phyloP scores from a whole-genome alignment of 2,113 vertebrate species.

The Smithornis capensis region DNA sequence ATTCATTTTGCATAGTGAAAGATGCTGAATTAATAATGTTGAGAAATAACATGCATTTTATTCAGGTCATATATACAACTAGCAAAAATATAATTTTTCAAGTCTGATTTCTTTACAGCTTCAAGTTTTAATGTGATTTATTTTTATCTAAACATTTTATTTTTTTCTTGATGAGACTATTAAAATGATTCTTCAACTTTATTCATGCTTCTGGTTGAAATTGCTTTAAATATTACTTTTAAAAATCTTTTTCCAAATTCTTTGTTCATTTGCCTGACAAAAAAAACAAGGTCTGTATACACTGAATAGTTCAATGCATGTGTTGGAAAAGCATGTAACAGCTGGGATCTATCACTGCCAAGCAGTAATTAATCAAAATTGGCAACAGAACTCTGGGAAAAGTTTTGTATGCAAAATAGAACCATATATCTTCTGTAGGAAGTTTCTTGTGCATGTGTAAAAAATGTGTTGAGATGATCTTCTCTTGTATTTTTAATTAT shows the following conservation, averaged over 20 bases:
- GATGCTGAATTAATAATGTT: background rate
- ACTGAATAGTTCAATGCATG: background rate
- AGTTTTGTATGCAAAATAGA: slow-evolving; percentile 36
- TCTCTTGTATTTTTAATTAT: background rate
- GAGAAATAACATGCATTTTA: background rate
- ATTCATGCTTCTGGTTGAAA: background rate
- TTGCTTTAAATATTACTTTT: background rate
- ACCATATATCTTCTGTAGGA: background rate
- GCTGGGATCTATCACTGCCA: slow-evolving; percentile 52
- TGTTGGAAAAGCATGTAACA: slow-evolving; percentile 30
- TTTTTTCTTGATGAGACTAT: background rate
- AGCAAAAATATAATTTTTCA: background rate
- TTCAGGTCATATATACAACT: background rate
- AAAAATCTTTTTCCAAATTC: background rate
- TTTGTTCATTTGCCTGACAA: background rate
- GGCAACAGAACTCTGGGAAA: slow-evolving; percentile 11
- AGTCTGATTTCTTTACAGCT: background rate
- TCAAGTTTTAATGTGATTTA: background rate
- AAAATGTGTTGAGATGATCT: background rate
- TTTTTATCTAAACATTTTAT: background rate
- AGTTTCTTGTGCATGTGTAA: background rate
- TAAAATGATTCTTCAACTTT: background rate
- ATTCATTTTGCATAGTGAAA: background rate
- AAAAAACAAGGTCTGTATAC: background rate
- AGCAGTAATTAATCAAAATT: slow-evolving; percentile 51